Evolutionary conservation across 2,113 vertebrate genomes (phyloP).

Genomic region (Camarhynchus parvulus): DNA sequence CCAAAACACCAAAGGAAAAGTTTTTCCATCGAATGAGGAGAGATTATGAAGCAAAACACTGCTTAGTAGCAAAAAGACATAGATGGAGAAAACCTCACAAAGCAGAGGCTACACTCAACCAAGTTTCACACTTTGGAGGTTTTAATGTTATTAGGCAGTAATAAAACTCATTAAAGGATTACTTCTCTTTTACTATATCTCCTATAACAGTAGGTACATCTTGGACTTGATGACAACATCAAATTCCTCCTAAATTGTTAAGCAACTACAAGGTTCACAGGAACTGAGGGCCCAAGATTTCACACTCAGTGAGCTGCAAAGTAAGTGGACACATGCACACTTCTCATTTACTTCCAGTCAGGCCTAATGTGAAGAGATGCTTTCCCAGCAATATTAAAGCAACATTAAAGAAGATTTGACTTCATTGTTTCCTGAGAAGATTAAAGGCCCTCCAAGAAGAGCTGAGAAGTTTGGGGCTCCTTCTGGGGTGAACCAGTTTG

Average conservation of each 20-base stretch:
- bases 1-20: constrained; percentile 38
- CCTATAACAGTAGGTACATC: constrained; percentile 10
- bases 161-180: constrained; percentile 35
- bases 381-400: constrained; percentile 54
- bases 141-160: not conserved
- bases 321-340: constrained; percentile 4
- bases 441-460: constrained; percentile 58
- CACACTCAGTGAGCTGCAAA: constrained; percentile 60
- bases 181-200: not conserved
- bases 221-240: constrained; percentile 60
- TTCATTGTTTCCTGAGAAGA: constrained; percentile 65
- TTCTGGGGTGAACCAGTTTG: not conserved
- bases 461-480: constrained; percentile 11
- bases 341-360: constrained; percentile 59
- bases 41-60: constrained; percentile 45
- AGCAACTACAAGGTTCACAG: constrained; percentile 53
- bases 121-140: not conserved
- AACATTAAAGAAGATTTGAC: constrained; percentile 63
- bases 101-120: not conserved
- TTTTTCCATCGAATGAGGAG: not conserved
- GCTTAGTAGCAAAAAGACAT: not conserved
- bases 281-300: constrained; percentile 40
- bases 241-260: constrained; percentile 62
- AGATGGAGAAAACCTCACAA: not conserved
- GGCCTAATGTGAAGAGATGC: constrained; percentile 32